These are phyloP conservation scores for Oceanites oceanicus DNA, from an alignment of 2,113 vertebrate species.

Conservation along the genomic window DNA sequence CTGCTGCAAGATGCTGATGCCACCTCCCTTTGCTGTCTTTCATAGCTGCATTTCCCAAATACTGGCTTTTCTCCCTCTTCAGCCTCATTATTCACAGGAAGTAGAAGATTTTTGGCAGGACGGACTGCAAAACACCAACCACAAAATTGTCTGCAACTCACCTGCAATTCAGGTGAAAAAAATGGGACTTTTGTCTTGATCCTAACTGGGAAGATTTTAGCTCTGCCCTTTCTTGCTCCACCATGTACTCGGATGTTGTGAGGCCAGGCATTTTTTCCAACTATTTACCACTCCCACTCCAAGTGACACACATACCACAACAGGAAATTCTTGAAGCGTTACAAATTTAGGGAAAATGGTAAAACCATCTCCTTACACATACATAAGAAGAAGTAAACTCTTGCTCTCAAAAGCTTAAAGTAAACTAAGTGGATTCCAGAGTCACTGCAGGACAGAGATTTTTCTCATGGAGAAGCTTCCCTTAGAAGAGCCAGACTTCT, in stretches of 20 bases:
- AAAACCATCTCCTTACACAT: not conserved
- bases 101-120: not conserved
- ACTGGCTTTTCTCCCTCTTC: not conserved
- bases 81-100: not conserved
- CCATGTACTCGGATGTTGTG: not conserved
- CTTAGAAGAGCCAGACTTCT: not conserved
- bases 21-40: not conserved
- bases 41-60: not conserved
- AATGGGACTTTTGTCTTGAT: not conserved
- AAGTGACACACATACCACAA: not conserved
- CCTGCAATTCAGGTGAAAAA: not conserved
- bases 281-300: not conserved
- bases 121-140: not conserved
- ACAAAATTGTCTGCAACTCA: not conserved
- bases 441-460: not conserved
- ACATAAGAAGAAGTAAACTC: not conserved
- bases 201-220: not conserved
- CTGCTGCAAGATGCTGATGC: not conserved
- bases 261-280: not conserved
- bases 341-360: not conserved
- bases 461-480: not conserved
- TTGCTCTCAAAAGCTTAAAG: not conserved
- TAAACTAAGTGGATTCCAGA: not conserved
- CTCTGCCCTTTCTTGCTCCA: not conserved
- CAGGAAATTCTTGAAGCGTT: conserved; percentile 17